Percentiles rank a stretch among this genome's conserved stretches.
phyloP scores from a whole-genome alignment of 2,888 invertebrate genomes.

The Spisula solida region DNA sequence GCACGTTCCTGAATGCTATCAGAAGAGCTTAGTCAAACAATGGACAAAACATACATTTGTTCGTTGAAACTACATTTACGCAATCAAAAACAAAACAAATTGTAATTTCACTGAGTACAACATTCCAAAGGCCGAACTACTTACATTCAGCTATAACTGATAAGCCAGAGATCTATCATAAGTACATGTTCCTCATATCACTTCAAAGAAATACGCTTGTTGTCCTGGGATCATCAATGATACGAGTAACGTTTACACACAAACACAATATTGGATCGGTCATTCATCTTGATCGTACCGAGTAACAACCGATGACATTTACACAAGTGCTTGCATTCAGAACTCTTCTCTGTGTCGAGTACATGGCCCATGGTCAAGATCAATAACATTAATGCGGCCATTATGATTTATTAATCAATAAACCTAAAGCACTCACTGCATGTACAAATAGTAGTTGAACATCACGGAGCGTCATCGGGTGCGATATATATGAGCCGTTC shows the following conservation, averaged over 20 bases:
- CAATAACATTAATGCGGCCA: not conserved
- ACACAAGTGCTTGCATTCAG: not conserved
- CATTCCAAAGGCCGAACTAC: not conserved
- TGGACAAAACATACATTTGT: too few relatives aligned
- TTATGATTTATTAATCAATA: conserved; percentile 8
- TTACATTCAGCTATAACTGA: not conserved
- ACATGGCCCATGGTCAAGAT: not conserved
- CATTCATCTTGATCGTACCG: not conserved
- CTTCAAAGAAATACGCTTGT: not conserved
- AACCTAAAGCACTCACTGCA: not conserved
- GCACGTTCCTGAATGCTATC: too few relatives aligned
- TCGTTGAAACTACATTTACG: too few relatives aligned
- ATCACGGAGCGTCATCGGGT: too few relatives aligned
- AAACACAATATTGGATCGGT: not conserved
- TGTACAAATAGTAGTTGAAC: too few relatives aligned
- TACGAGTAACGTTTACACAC: too few relatives aligned
- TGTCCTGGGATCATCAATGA: not conserved
- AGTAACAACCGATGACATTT: not conserved
- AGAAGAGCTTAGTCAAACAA: too few relatives aligned
- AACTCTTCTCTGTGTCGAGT: not conserved
- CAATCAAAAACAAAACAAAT: too few relatives aligned
- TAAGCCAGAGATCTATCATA: too few relatives aligned
- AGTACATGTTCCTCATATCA: not conserved
- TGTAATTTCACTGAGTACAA: too few relatives aligned
- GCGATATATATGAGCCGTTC: too few relatives aligned